Conservation (phyloP, 2,113 vertebrate species). For the Tursiops truncatus region DNA sequence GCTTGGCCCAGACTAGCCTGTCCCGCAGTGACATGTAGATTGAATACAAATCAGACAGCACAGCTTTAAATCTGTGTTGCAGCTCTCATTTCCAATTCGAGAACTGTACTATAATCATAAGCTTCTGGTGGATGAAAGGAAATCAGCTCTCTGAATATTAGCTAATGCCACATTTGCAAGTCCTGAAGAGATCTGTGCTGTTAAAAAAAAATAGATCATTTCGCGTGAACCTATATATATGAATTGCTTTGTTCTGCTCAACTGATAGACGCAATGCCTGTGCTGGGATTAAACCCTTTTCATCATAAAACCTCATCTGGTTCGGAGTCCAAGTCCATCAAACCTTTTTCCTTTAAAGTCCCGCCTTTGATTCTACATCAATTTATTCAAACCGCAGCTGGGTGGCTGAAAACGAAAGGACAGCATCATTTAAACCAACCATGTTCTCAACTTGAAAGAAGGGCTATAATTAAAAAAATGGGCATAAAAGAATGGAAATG, state of each 20-base stretch:
- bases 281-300: constrained; percentile 98
- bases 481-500: constrained; percentile 94
- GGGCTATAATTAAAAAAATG: constrained; percentile 97
- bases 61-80: constrained; percentile 87
- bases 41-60: constrained; percentile 96
- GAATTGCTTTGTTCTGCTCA: constrained; percentile 95
- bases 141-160: constrained; percentile 95
- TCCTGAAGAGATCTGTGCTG: constrained; percentile 93
- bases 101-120: constrained; percentile 95
- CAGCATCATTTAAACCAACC: constrained; percentile 92
- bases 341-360: constrained; percentile 97
- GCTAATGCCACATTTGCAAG: constrained; percentile 99
- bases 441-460: constrained; percentile 93
- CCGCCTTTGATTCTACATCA: constrained; percentile 97
- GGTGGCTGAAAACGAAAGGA: constrained; percentile 93
- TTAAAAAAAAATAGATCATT: constrained; percentile 90
- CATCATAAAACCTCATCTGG: constrained; percentile 99
- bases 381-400: constrained; percentile 98
- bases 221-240: constrained; percentile 91
- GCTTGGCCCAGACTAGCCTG: constrained; percentile 86
- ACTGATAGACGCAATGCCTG: constrained; percentile 96
- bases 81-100: constrained; percentile 95
- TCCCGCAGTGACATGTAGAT: constrained; percentile 94
- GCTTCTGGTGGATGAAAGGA: constrained; percentile 94
- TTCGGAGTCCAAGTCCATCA: constrained; percentile 98